These are phyloP conservation scores for Chaetodon auriga DNA, from an alignment of 2,113 vertebrate species.

Conservation along the genomic window DNA sequence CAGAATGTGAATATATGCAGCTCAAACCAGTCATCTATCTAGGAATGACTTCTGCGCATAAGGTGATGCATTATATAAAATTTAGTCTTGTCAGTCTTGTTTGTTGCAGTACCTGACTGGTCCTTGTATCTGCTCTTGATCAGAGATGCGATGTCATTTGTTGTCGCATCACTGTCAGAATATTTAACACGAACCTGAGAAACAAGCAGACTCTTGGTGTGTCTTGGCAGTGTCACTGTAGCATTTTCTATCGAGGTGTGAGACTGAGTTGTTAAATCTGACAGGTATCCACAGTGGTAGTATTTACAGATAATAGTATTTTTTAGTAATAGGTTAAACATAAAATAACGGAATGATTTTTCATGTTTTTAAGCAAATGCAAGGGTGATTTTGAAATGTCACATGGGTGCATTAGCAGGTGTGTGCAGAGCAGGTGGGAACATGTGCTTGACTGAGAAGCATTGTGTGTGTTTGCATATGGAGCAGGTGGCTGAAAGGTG, in stretches of 20 bases:
- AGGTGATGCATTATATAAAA: background rate
- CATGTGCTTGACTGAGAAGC: background rate
- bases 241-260: background rate
- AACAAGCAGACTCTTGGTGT: conserved; percentile 9
- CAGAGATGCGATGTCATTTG: conserved; percentile 88
- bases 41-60: background rate
- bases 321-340: background rate
- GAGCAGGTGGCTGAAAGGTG: conserved; percentile 8
- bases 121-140: conserved; percentile 92
- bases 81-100: background rate
- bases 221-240: background rate
- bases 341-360: background rate
- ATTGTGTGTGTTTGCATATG: background rate
- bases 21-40: background rate
- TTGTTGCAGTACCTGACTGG: conserved; percentile 87
- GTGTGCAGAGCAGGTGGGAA: background rate
- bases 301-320: background rate
- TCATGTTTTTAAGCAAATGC: background rate
- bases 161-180: conserved; percentile 84
- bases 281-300: background rate
- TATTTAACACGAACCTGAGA: conserved; percentile 91
- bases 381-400: background rate
- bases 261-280: background rate
- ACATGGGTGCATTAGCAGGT: background rate
- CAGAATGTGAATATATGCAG: background rate